phyloP scores from a whole-genome alignment of 1,140 invertebrate genomes.

The Sycobia sp. region DNA sequence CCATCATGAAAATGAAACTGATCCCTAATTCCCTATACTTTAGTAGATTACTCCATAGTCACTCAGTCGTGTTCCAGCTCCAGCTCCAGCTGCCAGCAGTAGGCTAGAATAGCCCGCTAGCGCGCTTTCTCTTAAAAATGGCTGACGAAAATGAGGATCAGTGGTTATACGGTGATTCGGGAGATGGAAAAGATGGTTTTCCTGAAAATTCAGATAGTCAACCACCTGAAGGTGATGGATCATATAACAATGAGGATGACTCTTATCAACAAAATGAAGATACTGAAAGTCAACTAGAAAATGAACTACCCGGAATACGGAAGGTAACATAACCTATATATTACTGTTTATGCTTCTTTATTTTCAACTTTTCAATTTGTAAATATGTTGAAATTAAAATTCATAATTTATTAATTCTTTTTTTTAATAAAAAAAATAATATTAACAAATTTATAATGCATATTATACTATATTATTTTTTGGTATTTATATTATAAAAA shows the following conservation, averaged over 20 bases:
- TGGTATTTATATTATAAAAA: too few relatives aligned
- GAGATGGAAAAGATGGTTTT: constrained; percentile 48
- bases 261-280: constrained; percentile 41
- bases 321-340: constrained; percentile 34
- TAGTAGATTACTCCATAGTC: too few relatives aligned
- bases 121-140: constrained; percentile 54
- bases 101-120: too few relatives aligned
- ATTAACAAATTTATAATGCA: too few relatives aligned
- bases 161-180: constrained; percentile 75
- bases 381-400: too few relatives aligned
- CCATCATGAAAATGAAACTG: too few relatives aligned
- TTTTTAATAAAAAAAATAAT: too few relatives aligned
- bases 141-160: constrained; percentile 77
- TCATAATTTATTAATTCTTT: too few relatives aligned
- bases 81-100: too few relatives aligned
- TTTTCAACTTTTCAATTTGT: background rate
- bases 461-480: too few relatives aligned
- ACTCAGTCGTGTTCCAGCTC: too few relatives aligned
- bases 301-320: constrained; percentile 17
- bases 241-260: constrained; percentile 45
- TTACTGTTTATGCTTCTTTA: constrained; percentile 21
- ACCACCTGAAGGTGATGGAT: constrained; percentile 44
- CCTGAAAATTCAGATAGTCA: constrained; percentile 46
- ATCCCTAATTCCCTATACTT: too few relatives aligned
- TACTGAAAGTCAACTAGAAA: constrained; percentile 25